Percentiles rank a stretch among this genome's conserved stretches.
Evolutionary conservation across 2,888 invertebrate species (phyloP).

Genomic region (Tenthredo notha): DNA sequence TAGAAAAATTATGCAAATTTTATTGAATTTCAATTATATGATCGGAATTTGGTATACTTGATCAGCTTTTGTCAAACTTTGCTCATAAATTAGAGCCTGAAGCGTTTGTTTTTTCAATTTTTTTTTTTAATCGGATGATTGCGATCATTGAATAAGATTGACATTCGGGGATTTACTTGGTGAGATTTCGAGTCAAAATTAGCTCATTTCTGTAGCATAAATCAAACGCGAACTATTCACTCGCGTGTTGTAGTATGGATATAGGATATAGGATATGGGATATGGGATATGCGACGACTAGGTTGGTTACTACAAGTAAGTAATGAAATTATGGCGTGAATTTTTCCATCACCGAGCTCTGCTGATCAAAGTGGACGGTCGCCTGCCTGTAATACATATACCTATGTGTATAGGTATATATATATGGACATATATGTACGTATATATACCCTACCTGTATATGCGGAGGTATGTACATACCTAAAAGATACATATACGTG

Average conservation of each 20-base stretch:
- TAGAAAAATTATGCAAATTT: neutral
- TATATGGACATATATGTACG: neutral
- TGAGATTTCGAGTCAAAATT: neutral
- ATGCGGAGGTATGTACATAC: neutral
- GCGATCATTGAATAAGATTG: neutral
- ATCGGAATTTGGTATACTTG: neutral
- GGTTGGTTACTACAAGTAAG: slow-evolving; percentile 31
- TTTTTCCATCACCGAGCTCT: slow-evolving; percentile 66
- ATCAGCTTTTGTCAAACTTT: neutral
- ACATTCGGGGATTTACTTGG: neutral
- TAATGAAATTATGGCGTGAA: slow-evolving; percentile 57
- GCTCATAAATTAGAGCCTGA: neutral
- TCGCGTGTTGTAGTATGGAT: neutral
- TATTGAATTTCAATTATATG: neutral
- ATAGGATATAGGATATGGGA: neutral
- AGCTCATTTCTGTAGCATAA: neutral
- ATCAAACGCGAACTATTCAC: slow-evolving; percentile 1
- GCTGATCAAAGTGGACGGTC: slow-evolving; percentile 67
- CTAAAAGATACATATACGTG: neutral
- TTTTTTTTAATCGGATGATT: neutral
- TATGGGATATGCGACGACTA: neutral
- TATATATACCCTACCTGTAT: neutral
- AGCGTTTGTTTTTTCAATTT: neutral
- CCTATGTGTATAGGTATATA: neutral
- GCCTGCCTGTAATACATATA: slow-evolving; percentile 52